Percentiles rank a stretch among this genome's conserved stretches.
phyloP scores from a whole-genome alignment of 2,113 vertebrate genomes.

The Tenebrosternarchus preto region DNA sequence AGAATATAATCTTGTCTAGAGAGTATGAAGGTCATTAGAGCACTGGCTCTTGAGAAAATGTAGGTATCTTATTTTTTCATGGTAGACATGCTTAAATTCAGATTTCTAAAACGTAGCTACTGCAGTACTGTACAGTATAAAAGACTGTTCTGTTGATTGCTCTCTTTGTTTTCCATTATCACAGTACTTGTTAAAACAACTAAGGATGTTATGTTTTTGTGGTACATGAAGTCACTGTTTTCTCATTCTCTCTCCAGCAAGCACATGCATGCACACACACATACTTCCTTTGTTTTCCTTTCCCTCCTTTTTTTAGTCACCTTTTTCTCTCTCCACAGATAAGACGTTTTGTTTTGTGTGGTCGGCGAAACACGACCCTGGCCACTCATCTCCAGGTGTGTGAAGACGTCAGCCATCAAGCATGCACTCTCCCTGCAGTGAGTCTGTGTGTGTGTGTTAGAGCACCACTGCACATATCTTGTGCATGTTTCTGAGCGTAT shows the following conservation, averaged over 20 bases:
- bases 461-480: conserved; percentile 26
- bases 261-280: background rate
- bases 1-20: background rate
- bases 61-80: too few relatives aligned
- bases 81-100: too few relatives aligned
- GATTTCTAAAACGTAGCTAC: too few relatives aligned
- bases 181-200: too few relatives aligned
- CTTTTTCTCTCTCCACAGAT: conserved; percentile 41
- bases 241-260: background rate
- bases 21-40: background rate
- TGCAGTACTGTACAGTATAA: too few relatives aligned
- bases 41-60: background rate
- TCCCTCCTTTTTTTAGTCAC: background rate
- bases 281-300: background rate
- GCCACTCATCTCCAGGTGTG: conserved; percentile 63
- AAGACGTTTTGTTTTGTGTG: conserved; percentile 58
- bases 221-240: conserved; percentile 1
- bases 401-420: conserved; percentile 61
- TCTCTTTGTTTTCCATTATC: too few relatives aligned
- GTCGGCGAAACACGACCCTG: conserved; percentile 58
- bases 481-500: conserved; percentile 51
- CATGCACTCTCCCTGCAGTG: conserved; percentile 53
- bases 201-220: conserved; percentile 2
- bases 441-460: conserved; percentile 1
- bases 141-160: too few relatives aligned